phyloP scores from a whole-genome alignment of 2,797 vertebrate species.

The Jordanella pulchra region DNA sequence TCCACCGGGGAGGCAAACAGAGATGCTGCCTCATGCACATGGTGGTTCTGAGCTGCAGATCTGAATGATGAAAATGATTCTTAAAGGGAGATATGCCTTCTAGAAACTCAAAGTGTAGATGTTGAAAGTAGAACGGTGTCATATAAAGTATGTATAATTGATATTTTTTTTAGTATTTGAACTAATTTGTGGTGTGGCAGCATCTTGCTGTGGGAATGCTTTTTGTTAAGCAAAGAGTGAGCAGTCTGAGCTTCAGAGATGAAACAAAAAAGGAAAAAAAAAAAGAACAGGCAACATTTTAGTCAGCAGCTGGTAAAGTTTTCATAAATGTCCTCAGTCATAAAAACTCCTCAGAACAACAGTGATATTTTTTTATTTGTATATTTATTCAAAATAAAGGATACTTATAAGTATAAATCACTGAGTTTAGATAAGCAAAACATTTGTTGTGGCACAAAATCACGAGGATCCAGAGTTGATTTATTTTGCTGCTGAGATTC shows the following conservation, averaged over 20 bases:
- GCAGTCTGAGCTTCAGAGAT: not conserved
- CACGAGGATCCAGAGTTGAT: constrained; percentile 10
- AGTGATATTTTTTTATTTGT: not conserved
- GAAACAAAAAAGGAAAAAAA: not conserved
- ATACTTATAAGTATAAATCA: constrained; percentile 5
- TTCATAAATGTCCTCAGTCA: not conserved
- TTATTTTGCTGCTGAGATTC: constrained; percentile 33
- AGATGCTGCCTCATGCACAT: constrained; percentile 18
- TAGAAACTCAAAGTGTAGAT: not conserved
- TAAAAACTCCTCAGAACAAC: not conserved
- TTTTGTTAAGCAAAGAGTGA: not conserved
- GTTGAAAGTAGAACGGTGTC: not conserved
- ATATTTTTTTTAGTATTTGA: not conserved
- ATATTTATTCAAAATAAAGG: constrained; percentile 9
- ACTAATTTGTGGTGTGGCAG: not conserved
- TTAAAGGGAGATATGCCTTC: not conserved
- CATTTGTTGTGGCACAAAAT: constrained; percentile 27
- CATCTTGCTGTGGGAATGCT: not conserved
- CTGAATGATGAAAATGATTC: not conserved
- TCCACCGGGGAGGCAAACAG: constrained; percentile 31
- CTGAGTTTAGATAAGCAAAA: constrained; percentile 24
- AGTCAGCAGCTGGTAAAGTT: not conserved
- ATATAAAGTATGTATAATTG: not conserved
- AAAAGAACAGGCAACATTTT: not conserved
- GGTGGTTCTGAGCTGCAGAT: constrained; percentile 6